Percentiles rank a stretch among this genome's conserved stretches.
Evolutionary conservation across 2,797 vertebrate species (phyloP).

Genomic region (Chaetodon trifasciatus): DNA sequence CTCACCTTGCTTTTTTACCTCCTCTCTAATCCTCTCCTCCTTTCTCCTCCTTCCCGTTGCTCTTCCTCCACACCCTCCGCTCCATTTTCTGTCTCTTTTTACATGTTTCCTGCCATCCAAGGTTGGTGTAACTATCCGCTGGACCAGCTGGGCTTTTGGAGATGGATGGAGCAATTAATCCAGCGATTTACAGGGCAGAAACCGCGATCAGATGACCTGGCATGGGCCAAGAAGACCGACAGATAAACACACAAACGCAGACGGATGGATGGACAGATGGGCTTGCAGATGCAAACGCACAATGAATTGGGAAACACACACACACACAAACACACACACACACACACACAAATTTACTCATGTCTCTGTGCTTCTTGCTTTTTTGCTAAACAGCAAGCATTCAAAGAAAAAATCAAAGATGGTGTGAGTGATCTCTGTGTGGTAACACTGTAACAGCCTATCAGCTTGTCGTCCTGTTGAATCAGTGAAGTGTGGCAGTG

Average conservation of each 20-base stretch:
- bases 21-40: not conserved
- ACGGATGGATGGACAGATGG: slow-evolving; percentile 4
- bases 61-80: not conserved
- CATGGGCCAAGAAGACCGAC: slow-evolving; percentile 85
- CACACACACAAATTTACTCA: slow-evolving; percentile 19
- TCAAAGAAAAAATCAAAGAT: slow-evolving; percentile 30
- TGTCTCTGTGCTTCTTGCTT: slow-evolving; percentile 54
- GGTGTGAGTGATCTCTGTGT: slow-evolving; percentile 9
- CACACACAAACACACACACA: slow-evolving; percentile 12
- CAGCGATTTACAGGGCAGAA: slow-evolving; percentile 79
- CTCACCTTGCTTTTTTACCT: not conserved
- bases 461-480: slow-evolving; percentile 42
- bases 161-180: slow-evolving; percentile 81
- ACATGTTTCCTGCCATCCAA: slow-evolving; percentile 38
- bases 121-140: slow-evolving; percentile 88
- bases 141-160: slow-evolving; percentile 86
- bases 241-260: slow-evolving; percentile 58
- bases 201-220: slow-evolving; percentile 85
- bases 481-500: slow-evolving; percentile 46
- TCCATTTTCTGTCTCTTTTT: not conserved
- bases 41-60: not conserved
- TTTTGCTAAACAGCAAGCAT: slow-evolving; percentile 44
- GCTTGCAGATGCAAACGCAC: slow-evolving; percentile 17
- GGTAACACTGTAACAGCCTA: slow-evolving; percentile 11
- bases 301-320: slow-evolving; percentile 10